Evolutionary conservation across 1,140 invertebrate genomes (phyloP).

Genomic region (Sitodiplosis mosellana): DNA sequence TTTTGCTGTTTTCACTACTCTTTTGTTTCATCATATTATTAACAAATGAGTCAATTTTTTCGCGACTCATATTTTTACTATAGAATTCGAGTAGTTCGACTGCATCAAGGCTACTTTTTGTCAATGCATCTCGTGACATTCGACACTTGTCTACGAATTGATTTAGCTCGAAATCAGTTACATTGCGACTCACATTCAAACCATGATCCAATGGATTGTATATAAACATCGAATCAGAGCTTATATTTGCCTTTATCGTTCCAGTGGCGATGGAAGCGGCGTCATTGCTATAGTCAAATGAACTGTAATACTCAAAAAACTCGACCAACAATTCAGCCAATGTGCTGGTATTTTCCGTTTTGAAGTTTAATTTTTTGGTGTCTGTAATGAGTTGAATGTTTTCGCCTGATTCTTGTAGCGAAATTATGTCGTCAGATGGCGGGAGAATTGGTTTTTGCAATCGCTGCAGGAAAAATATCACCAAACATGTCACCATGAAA

Average conservation of each 20-base stretch:
- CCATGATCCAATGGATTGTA: slow-evolving; percentile 59
- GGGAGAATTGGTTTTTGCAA: slow-evolving; percentile 40
- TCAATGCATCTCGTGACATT: no score
- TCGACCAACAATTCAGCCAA: slow-evolving; percentile 42
- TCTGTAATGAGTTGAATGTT: slow-evolving; percentile 54
- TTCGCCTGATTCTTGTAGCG: slow-evolving; percentile 33
- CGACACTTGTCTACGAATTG: no score
- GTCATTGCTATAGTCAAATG: slow-evolving; percentile 52
- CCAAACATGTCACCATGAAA: slow-evolving; percentile 65
- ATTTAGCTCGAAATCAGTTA: slow-evolving; percentile 25
- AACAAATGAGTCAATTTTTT: no score
- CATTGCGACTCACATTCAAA: slow-evolving; percentile 73
- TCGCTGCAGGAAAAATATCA: slow-evolving; percentile 62
- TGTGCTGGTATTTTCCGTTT: slow-evolving; percentile 26
- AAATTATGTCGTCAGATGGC: slow-evolving; percentile 33
- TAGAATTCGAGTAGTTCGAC: no score
- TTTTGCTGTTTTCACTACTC: no score
- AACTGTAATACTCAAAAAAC: slow-evolving; percentile 63
- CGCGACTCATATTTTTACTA: no score
- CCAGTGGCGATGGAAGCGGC: slow-evolving; percentile 57
- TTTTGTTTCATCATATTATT: no score
- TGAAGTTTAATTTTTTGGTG: slow-evolving; percentile 30
- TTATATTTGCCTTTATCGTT: slow-evolving; percentile 38
- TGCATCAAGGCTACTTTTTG: no score
- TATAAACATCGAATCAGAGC: slow-evolving; percentile 51